Base-by-base conservation (phyloP, 2,888 invertebrate genomes). In the Falcaria lacertinaria region DNA sequence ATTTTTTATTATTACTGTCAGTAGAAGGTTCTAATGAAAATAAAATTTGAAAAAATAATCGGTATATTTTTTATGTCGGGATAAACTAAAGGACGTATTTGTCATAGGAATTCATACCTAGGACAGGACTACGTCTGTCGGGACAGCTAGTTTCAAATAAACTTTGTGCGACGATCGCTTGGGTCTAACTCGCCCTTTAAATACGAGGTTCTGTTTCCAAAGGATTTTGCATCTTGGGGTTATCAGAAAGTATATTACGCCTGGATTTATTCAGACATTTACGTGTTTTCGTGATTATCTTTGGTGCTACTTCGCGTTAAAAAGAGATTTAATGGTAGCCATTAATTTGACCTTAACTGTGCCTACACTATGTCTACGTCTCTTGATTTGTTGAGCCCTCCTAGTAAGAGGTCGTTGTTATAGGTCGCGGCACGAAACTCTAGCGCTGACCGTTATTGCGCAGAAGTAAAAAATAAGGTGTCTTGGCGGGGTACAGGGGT, bases 241-340 rank as follows among this genome's bases (percentile, higher is more conserved):
- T 60, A 57, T 57, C 56, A 48, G 45, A 42, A 48, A 51, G 52
- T 42, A 46, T 55, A 50, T 54, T 22, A 37, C 22, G 14, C 15
- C 15, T 7, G 22, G 22, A 57, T 58, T 58, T 54, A 54, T 54
- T 48, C 44, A 48, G 54, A 54, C 50, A 47, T 52, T 57, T 52
- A 56, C 52, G 49, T 39, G 48, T 38, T 41, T 46, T 42, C 19
- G 41, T 43, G 51, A 50, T 53, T 37, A 37, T 14, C 6, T 37
- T 25, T 15, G 22, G 17, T 22, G 37, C 11, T 28, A 28, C 28
- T 28, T 11, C 28, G 28, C 28, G 28, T 28, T 28, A 11, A 28
- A 28, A 28, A 28, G 28, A 28, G 28, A 28, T 28, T 28, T 28
- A 28, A 28, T 28, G 28, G 28, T 28, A 28, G 28, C 28, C 28